Evolutionary conservation across 1,140 invertebrate genomes (phyloP).

Genomic region (Mizuhopecten yessoensis): DNA sequence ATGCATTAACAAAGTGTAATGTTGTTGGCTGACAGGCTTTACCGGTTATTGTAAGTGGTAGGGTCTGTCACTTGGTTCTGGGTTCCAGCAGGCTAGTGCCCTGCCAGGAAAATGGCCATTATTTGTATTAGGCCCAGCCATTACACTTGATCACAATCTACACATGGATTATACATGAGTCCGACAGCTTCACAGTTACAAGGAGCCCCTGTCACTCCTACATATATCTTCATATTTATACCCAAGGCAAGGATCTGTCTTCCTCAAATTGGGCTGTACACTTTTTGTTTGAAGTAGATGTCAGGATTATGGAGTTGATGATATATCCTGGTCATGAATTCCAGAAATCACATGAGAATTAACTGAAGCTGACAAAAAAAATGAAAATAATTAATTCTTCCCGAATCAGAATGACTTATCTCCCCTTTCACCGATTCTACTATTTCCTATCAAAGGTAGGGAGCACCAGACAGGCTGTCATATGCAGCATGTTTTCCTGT

Average conservation of each 20-base stretch:
- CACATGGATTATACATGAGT: background rate
- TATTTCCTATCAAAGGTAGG: too few relatives aligned
- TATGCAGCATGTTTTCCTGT: too few relatives aligned
- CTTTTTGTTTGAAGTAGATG: conserved; percentile 3
- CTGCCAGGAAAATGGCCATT: conserved; percentile 3
- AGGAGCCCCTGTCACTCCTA: background rate
- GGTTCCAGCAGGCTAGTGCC: conserved; percentile 12
- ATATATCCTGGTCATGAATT: too few relatives aligned
- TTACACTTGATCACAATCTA: background rate
- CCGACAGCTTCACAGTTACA: background rate
- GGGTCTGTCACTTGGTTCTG: background rate
- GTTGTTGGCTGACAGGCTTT: background rate
- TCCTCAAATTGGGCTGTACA: background rate
- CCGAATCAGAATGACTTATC: too few relatives aligned
- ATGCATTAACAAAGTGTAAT: background rate
- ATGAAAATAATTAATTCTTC: too few relatives aligned
- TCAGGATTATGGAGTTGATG: background rate
- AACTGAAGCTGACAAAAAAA: too few relatives aligned
- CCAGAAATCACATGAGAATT: too few relatives aligned
- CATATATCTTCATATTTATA: too few relatives aligned
- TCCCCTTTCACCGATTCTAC: too few relatives aligned
- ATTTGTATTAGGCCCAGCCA: background rate
- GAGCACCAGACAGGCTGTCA: too few relatives aligned
- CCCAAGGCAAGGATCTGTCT: background rate
- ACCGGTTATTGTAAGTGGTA: background rate